Base-by-base conservation (phyloP, 2,113 vertebrate species). In the Papio anubis region DNA sequence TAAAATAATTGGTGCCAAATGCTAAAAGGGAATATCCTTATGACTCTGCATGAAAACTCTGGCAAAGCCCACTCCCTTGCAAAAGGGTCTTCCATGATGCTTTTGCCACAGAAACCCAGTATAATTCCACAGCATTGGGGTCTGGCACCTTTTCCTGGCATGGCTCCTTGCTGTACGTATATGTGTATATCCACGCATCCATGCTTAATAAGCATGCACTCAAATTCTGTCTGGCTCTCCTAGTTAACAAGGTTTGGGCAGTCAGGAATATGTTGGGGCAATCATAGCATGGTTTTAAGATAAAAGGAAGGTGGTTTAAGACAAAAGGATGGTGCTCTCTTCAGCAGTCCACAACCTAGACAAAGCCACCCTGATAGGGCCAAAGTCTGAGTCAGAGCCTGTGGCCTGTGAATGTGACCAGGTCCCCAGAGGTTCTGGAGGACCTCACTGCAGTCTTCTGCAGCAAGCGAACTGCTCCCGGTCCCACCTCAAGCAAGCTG, bases 281-380 rank as follows among this genome's bases (percentile, higher is more conserved):
- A 97, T 68, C 66, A 23, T 18, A 75, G 40, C 45, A 87, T 45
- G 21, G 32, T 78, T 88, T 94, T 45, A 43, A 96, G 66, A 94
- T n/a, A 93, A 45, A 70, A 50, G 32, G 5, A 96, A 57, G 86
- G 48, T 50, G 48, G 48, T 88, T 94, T 45, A 43, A 96, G 66
- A 94, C 32, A 93, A 45, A 70, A 50, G 32, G 5, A 96, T 50
- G 88, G 48, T 14, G 48, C 48, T 50, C 48, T 50, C 48, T 50
- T 50, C 32, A 82, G 48, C 12, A 50, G 48, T 61, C 93, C 82
- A 88, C 6, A 73, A 27, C 76, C 32, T 18, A 70, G n/a, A 79
- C 59, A 83, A 59, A 57, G 40, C 27, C 55, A 93, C 48, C 23
- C 27, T 72, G 10, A 57, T 9, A 21, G 8, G 32, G 20, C 12